Evolutionary conservation across 2,113 vertebrate genomes (phyloP).

Genomic region (Aptenodytes patagonicus): DNA sequence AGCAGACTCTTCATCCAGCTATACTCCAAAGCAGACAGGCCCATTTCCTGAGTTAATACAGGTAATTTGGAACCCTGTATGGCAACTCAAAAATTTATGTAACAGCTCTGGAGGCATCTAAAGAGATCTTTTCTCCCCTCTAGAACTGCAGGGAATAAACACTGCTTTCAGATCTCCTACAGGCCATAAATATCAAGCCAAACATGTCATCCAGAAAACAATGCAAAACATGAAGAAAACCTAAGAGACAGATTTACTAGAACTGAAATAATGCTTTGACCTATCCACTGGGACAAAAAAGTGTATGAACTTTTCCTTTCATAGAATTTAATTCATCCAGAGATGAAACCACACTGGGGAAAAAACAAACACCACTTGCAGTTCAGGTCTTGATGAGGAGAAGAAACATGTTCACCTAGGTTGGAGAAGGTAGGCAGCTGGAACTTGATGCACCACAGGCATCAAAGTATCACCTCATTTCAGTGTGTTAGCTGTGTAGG

Average conservation of each 20-base stretch:
- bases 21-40: neutral
- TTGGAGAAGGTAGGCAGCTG: neutral
- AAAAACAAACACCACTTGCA: neutral
- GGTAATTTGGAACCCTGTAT: neutral
- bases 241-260: neutral
- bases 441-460: neutral
- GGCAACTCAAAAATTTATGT: neutral
- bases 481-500: neutral
- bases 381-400: neutral
- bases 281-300: neutral
- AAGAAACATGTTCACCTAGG: neutral
- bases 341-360: neutral
- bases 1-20: neutral
- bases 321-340: neutral
- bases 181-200: neutral
- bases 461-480: neutral
- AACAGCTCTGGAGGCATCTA: neutral
- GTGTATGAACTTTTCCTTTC: neutral
- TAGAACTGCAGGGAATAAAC: neutral
- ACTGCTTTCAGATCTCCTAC: neutral
- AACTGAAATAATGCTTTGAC: neutral
- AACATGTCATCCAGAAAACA: neutral
- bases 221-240: neutral
- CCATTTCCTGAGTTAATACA: neutral
- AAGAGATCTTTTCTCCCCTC: neutral